These are phyloP conservation scores for Chelon labrosus DNA, from an alignment of 2,797 vertebrate genomes.

Conservation along the genomic window DNA sequence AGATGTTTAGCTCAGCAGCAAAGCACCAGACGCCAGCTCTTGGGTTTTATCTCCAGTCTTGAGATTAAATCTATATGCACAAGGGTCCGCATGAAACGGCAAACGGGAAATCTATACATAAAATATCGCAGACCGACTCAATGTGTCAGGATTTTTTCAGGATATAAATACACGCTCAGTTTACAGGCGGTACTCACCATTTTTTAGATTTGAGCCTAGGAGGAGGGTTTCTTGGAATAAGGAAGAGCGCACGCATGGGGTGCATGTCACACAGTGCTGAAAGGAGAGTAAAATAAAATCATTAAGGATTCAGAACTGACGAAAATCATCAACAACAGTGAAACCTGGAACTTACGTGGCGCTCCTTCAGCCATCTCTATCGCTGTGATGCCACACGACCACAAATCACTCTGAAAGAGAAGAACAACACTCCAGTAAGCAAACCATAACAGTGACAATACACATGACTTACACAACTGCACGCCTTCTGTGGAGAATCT, in stretches of 20 bases:
- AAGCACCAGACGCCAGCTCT: conserved; percentile 31
- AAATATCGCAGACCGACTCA: conserved; percentile 4
- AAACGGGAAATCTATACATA: conserved; percentile 19
- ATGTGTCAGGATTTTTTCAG: conserved; percentile 3
- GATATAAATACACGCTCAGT: too few relatives aligned
- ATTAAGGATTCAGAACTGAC: not conserved
- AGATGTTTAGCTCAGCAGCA: conserved; percentile 63
- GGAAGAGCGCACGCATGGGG: conserved; percentile 94
- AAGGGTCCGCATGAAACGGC: not conserved
- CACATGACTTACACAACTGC: not conserved
- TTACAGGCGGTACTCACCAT: conserved; percentile 81
- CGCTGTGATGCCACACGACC: conserved; percentile 97
- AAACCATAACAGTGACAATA: not conserved
- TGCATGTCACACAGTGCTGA: conserved; percentile 94
- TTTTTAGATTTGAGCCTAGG: conserved; percentile 94
- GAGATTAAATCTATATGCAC: conserved; percentile 31
- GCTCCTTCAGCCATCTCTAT: conserved; percentile 99
- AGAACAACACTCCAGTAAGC: conserved; percentile 11
- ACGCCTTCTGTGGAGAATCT: conserved; percentile 55
- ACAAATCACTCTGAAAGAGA: conserved; percentile 93
- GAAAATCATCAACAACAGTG: not conserved
- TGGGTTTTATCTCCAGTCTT: conserved; percentile 34
- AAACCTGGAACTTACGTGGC: conserved; percentile 90
- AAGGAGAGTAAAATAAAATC: not conserved
- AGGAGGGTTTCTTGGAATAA: conserved; percentile 93